A percentile compares a stretch with the other conserved stretches of the same genome.
Evolutionary conservation across 2,888 invertebrate species (phyloP).

Genomic region (Dolichopus griseipennis): DNA sequence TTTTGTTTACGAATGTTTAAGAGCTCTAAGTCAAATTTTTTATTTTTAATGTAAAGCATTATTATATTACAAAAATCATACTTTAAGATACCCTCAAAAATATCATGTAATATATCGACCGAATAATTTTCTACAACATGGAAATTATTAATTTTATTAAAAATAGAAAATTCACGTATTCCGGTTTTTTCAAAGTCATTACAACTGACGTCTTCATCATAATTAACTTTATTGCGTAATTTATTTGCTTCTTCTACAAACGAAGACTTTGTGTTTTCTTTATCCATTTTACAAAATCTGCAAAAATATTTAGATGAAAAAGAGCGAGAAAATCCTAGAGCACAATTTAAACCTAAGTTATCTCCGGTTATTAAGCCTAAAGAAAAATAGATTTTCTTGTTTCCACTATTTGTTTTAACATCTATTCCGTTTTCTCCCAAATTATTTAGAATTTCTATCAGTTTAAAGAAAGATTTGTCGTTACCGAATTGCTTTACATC

Average conservation of each 20-base stretch:
- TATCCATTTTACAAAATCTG: slow-evolving; percentile 16
- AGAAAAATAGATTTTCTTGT: slow-evolving; percentile 13
- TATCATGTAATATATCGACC: slow-evolving; percentile 16
- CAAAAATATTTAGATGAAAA: slow-evolving; percentile 17
- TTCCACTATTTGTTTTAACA: slow-evolving; percentile 10
- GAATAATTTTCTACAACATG: slow-evolving; percentile 17
- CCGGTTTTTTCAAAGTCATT: slow-evolving; percentile 13
- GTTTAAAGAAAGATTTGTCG: slow-evolving; percentile 11
- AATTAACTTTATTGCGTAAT: slow-evolving; percentile 3
- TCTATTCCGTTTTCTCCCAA: slow-evolving; percentile 10
- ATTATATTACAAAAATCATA: slow-evolving; percentile 14
- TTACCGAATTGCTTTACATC: slow-evolving; percentile 18
- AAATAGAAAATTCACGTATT: slow-evolving; percentile 14
- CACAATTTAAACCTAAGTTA: slow-evolving; percentile 18
- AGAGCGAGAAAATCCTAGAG: slow-evolving; percentile 15
- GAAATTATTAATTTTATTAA: slow-evolving; percentile 18
- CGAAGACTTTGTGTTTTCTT: neutral
- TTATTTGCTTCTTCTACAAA: neutral
- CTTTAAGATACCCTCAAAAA: slow-evolving; percentile 19
- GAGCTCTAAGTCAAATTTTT: slow-evolving; percentile 15
- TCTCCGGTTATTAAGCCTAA: slow-evolving; percentile 17
- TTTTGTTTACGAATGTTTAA: slow-evolving; percentile 17
- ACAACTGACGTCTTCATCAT: slow-evolving; percentile 4
- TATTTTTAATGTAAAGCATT: slow-evolving; percentile 13
- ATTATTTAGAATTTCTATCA: slow-evolving; percentile 14